A percentile compares a stretch with the other conserved stretches of the same genome.
phyloP scores from a whole-genome alignment of 2,113 vertebrate species.

The Onychostruthus taczanowskii region DNA sequence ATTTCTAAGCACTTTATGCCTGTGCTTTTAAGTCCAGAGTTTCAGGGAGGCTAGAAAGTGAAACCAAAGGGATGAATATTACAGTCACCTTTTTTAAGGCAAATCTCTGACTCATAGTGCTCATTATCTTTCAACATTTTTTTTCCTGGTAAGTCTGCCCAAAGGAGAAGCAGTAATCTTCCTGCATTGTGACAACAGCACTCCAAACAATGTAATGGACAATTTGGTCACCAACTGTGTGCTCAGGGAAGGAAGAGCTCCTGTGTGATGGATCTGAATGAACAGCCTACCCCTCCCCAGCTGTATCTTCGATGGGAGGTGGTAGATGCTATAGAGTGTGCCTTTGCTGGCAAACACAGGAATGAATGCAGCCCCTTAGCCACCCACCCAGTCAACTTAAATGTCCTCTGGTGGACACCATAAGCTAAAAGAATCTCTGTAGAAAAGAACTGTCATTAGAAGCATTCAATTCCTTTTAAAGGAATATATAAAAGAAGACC shows the following conservation, averaged over 20 bases:
- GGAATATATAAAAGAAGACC: background rate
- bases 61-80: background rate
- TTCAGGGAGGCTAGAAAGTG: background rate
- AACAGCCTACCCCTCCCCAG: background rate
- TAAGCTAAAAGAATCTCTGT: background rate
- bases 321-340: background rate
- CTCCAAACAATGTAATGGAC: background rate
- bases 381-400: background rate
- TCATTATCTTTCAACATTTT: background rate
- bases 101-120: background rate
- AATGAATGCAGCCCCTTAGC: background rate
- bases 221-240: background rate
- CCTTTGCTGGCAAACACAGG: background rate
- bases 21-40: background rate
- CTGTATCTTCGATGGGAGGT: background rate
- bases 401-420: background rate
- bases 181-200: background rate
- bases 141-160: background rate
- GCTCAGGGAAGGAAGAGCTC: background rate
- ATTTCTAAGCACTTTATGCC: background rate
- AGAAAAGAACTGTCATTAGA: background rate
- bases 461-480: background rate
- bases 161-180: background rate
- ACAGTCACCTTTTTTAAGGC: background rate
- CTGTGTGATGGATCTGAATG: slow-evolving; percentile 1